A percentile compares a stretch with the other conserved stretches of the same genome.
Conservation (phyloP, 2,888 invertebrate species). For the Urechis unicinctus region DNA sequence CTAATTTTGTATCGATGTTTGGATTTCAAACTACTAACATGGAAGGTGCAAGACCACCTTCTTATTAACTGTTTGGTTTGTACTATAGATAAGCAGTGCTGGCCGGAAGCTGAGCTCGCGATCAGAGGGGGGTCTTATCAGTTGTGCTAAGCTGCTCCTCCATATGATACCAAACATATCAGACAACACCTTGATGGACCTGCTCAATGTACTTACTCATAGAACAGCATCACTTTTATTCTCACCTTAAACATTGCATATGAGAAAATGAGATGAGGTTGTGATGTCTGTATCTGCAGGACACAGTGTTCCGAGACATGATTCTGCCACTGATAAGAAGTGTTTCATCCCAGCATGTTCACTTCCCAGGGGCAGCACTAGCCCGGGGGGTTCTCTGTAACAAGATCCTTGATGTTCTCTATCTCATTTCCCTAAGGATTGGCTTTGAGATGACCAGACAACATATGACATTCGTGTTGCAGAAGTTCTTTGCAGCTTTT, state of each 20-base stretch:
- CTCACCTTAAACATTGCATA: background rate
- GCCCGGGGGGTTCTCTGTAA: slow-evolving; percentile 67
- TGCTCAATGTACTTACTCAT: slow-evolving; percentile 57
- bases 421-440: slow-evolving; percentile 58
- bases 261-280: too few species aligned
- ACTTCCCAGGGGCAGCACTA: slow-evolving; percentile 69
- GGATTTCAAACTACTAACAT: background rate
- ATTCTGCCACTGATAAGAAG: slow-evolving; percentile 76
- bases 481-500: slow-evolving; percentile 46
- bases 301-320: slow-evolving; percentile 75
- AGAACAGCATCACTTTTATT: background rate
- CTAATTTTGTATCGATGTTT: background rate
- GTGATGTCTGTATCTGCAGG: too few species aligned
- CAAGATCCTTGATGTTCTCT: slow-evolving; percentile 75
- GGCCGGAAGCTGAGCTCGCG: slow-evolving; percentile 62
- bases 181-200: slow-evolving; percentile 40
- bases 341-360: slow-evolving; percentile 69
- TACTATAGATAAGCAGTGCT: background rate
- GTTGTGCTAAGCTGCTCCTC: slow-evolving; percentile 36
- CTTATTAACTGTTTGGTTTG: background rate
- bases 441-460: slow-evolving; percentile 54
- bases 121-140: slow-evolving; percentile 60
- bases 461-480: slow-evolving; percentile 40
- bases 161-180: slow-evolving; percentile 40
- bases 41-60: too few species aligned